A percentile compares a stretch with the other conserved stretches of the same genome.
phyloP scores from a whole-genome alignment of 2,797 vertebrate genomes.

The Dendrocincla tyrannina region DNA sequence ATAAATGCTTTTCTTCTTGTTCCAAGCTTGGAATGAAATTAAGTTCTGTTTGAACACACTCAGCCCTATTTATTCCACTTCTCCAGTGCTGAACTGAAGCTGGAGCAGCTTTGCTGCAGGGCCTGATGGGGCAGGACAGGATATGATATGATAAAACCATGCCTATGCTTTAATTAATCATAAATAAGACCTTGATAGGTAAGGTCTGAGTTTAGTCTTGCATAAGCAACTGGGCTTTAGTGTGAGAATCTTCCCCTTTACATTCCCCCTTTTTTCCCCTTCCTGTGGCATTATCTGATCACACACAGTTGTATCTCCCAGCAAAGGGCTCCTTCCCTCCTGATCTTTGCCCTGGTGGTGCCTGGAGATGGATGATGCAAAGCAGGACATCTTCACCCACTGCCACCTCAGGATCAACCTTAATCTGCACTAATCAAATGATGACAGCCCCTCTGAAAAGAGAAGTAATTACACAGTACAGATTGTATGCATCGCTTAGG shows the following conservation, averaged over 20 bases:
- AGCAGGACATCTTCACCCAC: not conserved
- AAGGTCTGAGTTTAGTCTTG: not conserved
- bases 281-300: not conserved
- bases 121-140: not conserved
- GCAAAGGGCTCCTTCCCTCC: not conserved
- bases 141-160: not conserved
- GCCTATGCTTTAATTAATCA: not conserved
- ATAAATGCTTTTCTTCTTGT: constrained; percentile 50
- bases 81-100: not conserved
- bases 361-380: not conserved
- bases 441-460: not conserved
- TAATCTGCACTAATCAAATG: constrained; percentile 32
- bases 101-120: not conserved
- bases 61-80: not conserved
- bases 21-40: constrained; percentile 25
- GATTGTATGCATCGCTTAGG: constrained; percentile 6
- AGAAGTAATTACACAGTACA: constrained; percentile 35
- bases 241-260: not conserved
- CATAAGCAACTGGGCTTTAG: not conserved
- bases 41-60: not conserved
- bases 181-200: not conserved
- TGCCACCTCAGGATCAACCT: not conserved
- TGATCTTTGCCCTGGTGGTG: not conserved
- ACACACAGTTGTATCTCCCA: not conserved
- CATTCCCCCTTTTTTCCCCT: not conserved